phyloP scores from a whole-genome alignment of 2,797 vertebrate genomes.

The Phyllotis vaccarum region DNA sequence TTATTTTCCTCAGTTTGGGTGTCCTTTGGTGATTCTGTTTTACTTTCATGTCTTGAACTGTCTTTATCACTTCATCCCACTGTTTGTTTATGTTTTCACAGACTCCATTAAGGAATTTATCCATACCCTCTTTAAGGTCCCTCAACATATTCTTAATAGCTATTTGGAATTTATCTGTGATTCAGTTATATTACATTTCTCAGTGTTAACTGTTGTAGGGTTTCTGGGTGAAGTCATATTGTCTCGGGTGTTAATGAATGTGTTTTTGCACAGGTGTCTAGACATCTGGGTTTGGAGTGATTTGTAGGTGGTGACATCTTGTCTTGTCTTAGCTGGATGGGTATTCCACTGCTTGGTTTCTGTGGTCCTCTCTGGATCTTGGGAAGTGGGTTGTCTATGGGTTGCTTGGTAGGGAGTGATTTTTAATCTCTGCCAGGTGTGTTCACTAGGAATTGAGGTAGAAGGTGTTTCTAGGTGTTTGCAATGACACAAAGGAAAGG shows the following conservation, averaged over 20 bases:
- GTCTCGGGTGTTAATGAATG: neutral
- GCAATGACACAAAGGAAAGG: neutral
- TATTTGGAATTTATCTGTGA: neutral
- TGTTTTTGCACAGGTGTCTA: too few species aligned
- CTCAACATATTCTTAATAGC: neutral
- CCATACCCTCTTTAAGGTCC: too few species aligned
- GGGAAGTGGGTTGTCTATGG: neutral
- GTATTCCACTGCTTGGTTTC: neutral
- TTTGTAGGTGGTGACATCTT: too few species aligned
- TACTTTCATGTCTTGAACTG: neutral
- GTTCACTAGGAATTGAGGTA: neutral
- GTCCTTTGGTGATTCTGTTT: neutral
- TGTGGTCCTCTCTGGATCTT: neutral
- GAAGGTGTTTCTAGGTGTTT: neutral
- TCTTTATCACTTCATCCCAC: neutral
- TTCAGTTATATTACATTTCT: neutral
- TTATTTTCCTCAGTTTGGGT: too few species aligned
- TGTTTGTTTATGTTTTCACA: neutral
- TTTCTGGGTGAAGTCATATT: neutral
- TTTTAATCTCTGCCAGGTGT: neutral
- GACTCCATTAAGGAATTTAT: too few species aligned
- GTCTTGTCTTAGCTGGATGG: too few species aligned
- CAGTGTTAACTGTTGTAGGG: neutral
- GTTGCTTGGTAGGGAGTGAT: neutral
- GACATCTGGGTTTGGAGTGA: too few species aligned